Base-by-base conservation (phyloP, 2,888 invertebrate species). In the Caradrina clavipalpis region DNA sequence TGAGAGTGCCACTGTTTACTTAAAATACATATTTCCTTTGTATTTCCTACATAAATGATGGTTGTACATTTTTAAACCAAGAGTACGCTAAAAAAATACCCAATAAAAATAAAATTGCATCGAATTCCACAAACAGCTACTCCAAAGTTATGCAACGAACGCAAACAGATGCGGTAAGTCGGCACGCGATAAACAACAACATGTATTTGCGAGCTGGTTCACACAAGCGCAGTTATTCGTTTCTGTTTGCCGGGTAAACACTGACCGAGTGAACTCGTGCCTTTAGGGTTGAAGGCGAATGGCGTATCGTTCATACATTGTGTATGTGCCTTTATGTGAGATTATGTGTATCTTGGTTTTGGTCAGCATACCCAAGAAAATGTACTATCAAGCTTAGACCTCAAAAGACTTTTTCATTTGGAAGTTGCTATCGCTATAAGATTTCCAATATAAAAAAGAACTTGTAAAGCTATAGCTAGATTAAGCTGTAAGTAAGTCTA, bases 221-320 rank as follows among this genome's bases (percentile, higher is more conserved):
- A 56, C 45, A 73, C 73, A 56, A 19, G 55, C 26, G 17, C 21
- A 45, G 39, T 57, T 77, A 49, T 77, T 72, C 51, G 73, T 51
- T 78, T 22, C 39, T 72, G 50, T 72, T 60, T 19, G 22, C 22
- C 21, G 17, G 11, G 15, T 72, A 56, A 51, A 78, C 73, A 60
- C 35, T 45, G 60, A 45, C 45, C 51, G 17, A 50, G 35, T 78
- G 17, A 56, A 31, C 70, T 57, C 31, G 42, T 42, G 49, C 22
- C 72, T 54, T 67, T 57, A 49, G 31, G 21, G 39, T 15, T 2
- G 3, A 11, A 1, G 10, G 22, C 6, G n/a, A 26, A 19, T 49
- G 31, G 57, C 31, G 39, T 42, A 53, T 6, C 7, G 7, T 22
- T 26, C 4, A 31, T 11, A n/a, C 15, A 49, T n/a, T 39, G 70